These are phyloP conservation scores for Tokudaia tokunoshimensis DNA, from an alignment of 2,797 vertebrate genomes.

Conservation along the genomic window DNA sequence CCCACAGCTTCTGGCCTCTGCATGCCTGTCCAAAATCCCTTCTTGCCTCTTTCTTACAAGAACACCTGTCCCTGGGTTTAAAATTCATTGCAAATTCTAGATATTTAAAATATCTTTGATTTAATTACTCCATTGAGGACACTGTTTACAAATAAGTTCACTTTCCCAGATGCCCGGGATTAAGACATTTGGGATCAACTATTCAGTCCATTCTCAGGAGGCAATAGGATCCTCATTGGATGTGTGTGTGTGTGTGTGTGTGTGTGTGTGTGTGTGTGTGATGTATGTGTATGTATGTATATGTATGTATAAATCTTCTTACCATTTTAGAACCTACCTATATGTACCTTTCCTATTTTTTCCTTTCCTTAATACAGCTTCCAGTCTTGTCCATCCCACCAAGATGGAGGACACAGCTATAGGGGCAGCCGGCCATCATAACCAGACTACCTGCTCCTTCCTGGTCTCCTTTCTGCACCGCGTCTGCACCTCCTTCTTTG, in stretches of 20 bases:
- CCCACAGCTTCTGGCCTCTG: neutral
- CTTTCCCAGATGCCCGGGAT: neutral
- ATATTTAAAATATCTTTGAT: constrained; percentile 20
- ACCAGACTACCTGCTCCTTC: neutral
- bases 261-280: too few species aligned
- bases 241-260: neutral
- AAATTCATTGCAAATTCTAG: constrained; percentile 35
- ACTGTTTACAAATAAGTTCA: neutral
- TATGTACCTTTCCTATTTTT: neutral
- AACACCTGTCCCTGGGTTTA: neutral
- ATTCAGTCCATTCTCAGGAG: neutral
- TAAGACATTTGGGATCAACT: neutral
- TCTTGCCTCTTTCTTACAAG: neutral
- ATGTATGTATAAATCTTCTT: neutral
- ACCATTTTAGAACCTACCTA: neutral
- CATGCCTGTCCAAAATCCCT: neutral
- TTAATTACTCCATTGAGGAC: neutral
- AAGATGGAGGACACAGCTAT: neutral
- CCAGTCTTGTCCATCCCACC: neutral
- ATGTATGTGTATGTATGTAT: too few species aligned
- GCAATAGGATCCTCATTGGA: neutral
- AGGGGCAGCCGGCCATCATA: neutral
- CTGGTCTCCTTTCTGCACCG: neutral
- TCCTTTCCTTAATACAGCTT: neutral
- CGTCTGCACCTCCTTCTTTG: neutral